Evolutionary conservation across 2,888 invertebrate genomes (phyloP).

Genomic region (Oligia strigilis): DNA sequence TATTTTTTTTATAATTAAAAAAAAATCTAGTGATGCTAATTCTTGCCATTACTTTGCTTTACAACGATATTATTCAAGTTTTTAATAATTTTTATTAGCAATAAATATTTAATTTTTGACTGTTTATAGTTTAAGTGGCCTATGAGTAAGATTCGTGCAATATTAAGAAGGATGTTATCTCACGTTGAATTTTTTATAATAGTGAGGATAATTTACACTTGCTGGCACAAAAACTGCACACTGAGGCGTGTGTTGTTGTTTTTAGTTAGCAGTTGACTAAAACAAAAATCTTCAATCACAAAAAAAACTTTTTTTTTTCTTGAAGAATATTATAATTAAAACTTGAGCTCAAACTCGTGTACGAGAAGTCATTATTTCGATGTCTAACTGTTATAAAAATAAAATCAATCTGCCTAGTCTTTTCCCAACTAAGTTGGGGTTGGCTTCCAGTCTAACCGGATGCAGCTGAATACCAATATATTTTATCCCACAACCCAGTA

Average conservation of each 20-base stretch:
- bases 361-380: background rate
- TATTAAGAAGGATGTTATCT: constrained; percentile 67
- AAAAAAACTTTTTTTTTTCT: background rate
- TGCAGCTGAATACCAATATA: background rate
- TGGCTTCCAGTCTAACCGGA: background rate
- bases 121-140: constrained; percentile 69
- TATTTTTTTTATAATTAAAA: constrained; percentile 13
- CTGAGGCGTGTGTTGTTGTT: constrained; percentile 32
- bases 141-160: constrained; percentile 75
- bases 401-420: background rate
- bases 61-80: constrained; percentile 71
- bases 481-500: background rate
- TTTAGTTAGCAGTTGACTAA: constrained; percentile 34
- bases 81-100: constrained; percentile 33
- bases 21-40: constrained; percentile 59
- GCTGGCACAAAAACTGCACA: constrained; percentile 71
- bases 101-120: constrained; percentile 53
- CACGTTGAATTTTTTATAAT: constrained; percentile 43
- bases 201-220: constrained; percentile 60
- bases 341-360: constrained; percentile 4
- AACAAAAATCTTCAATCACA: background rate
- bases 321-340: background rate
- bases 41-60: constrained; percentile 78
- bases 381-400: background rate
- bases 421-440: background rate